Conservation (phyloP, 2,888 invertebrate species). For the Polydesmus complanatus region DNA sequence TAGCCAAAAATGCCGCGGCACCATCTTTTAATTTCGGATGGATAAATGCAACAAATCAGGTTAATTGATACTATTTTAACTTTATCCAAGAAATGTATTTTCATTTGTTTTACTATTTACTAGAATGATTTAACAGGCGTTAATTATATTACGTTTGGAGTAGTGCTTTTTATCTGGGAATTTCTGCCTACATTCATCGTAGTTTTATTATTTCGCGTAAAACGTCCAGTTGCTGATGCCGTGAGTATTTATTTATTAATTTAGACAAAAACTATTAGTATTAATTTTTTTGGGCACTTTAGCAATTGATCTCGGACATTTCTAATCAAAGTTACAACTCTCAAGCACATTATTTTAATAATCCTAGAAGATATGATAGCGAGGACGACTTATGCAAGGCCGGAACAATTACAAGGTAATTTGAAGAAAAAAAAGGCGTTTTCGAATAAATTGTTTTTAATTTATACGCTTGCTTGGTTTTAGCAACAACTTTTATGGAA, state of each 20-base stretch:
- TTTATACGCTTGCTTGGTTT: too few relatives aligned
- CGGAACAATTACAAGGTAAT: too few relatives aligned
- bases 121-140: not conserved
- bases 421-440: too few relatives aligned
- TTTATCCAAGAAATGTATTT: not conserved
- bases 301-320: not conserved
- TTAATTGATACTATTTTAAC: not conserved
- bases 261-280: not conserved
- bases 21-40: constrained; percentile 3
- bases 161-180: constrained; percentile 1
- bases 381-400: not conserved
- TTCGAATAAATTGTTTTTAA: too few relatives aligned
- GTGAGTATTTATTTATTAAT: not conserved
- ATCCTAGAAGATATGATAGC: constrained; percentile 3
- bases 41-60: constrained; percentile 5
- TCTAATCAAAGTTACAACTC: not conserved
- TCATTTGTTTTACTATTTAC: not conserved
- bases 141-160: not conserved
- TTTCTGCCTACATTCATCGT: constrained; percentile 2
- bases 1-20: not conserved
- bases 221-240: not conserved
- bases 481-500: too few relatives aligned
- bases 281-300: not conserved
- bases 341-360: constrained; percentile 1
- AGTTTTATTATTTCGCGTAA: constrained; percentile 1